Base-by-base conservation (phyloP, 2,113 vertebrate genomes). In the Uropsilus gracilis region DNA sequence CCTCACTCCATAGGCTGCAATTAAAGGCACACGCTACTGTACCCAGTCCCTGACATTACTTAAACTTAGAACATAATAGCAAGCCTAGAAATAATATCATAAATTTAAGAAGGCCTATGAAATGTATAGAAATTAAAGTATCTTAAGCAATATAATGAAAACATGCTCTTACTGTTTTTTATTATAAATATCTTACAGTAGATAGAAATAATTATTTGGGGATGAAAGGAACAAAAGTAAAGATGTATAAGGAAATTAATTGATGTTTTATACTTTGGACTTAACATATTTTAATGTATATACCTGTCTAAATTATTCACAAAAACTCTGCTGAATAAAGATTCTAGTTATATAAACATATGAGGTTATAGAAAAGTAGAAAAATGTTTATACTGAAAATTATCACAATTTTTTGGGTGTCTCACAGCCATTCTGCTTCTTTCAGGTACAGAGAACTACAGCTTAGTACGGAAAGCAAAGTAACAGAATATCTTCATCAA, bases 361-460 rank as follows among this genome's bases (percentile, higher is more conserved):
- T 55, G 30, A 3, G 13, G 13, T 8, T 77, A 2, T 71, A 7
- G 9, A 28, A 80, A 83, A n/a, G 30, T 28, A 82, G 18, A 73
- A 44, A 0, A 86, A 32, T 75, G 37, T 75, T 80, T 80, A 86
- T 88, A 39, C 42, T 88, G 63, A 77, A 83, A 76, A 55, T 80
- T 26, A 53, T 32, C 5, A 2, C 12, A 8, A 61, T 57, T 86
- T 73, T 26, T 84, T 68, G 89, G 42, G 18, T 76, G 2, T 50
- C 55, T 72, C 22, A 46, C 66, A 92, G 69, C 10, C 16, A 0
- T 92, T 80, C 48, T 94, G 8, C 12, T 88, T 96, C 13, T 73
- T 97, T 85, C 96, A 99, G 99, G 82, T 99, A 99, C 91, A 98
- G 99, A 94, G 99, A 99, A 96, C 98, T 99, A 80, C 99, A 99